Percentiles rank a stretch among this genome's conserved stretches.
These are phyloP conservation scores for Charanyca ferruginea DNA, from an alignment of 2,888 invertebrate species.

Conservation along the genomic window DNA sequence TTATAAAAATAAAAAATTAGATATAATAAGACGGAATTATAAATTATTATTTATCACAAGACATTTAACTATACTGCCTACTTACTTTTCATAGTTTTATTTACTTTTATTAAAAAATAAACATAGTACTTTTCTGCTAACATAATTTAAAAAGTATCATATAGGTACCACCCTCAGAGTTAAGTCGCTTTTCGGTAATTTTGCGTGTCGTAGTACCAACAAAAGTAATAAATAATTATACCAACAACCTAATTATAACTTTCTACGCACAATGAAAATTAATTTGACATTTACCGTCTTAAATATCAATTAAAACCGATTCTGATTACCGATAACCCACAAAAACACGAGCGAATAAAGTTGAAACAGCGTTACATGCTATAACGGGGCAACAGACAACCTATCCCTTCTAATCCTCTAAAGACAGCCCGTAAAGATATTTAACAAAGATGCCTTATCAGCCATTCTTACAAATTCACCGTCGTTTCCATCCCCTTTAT, in stretches of 20 bases:
- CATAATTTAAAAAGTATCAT: not conserved
- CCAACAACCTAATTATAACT: constrained; percentile 47
- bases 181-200: constrained; percentile 25
- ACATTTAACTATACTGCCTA: no score
- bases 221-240: constrained; percentile 33
- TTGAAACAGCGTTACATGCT: constrained; percentile 35
- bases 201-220: constrained; percentile 15
- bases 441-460: constrained; percentile 67
- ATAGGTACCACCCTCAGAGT: not conserved
- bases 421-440: constrained; percentile 65
- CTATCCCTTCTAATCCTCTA: constrained; percentile 58
- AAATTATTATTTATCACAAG: no score
- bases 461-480: constrained; percentile 66
- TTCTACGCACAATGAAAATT: constrained; percentile 38
- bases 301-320: constrained; percentile 56
- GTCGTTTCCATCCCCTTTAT: constrained; percentile 67
- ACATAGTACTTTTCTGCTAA: not conserved
- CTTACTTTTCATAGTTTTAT: no score
- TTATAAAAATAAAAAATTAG: no score
- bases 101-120: no score
- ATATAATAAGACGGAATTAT: no score
- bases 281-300: constrained; percentile 47
- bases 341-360: constrained; percentile 52
- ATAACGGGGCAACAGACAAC: constrained; percentile 52
- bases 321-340: constrained; percentile 41